Conservation (phyloP, 2,888 invertebrate genomes). For the Tigriopus californicus region DNA sequence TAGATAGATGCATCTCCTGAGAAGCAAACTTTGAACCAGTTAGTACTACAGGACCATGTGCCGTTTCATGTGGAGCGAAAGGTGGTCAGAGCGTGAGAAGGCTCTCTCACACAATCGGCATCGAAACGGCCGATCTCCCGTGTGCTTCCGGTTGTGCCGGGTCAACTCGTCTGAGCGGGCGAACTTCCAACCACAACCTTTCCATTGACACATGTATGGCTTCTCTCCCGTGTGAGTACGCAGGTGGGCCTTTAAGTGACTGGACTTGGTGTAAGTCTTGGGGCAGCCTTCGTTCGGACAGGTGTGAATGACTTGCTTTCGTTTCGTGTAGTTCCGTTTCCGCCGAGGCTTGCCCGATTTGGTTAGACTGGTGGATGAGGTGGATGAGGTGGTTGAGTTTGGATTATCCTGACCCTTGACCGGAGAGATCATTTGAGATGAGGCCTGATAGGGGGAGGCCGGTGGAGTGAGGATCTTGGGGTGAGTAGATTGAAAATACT, state of each 20-base stretch:
- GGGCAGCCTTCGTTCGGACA: slow-evolving; percentile 30
- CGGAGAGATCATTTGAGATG: background rate
- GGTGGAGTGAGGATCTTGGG: background rate
- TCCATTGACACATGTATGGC: slow-evolving; percentile 43
- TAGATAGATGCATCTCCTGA: too few relatives aligned
- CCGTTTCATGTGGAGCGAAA: slow-evolving; percentile 40
- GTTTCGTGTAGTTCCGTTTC: background rate
- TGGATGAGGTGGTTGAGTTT: background rate
- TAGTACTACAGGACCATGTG: slow-evolving; percentile 23
- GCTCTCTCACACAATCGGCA: slow-evolving; percentile 38
- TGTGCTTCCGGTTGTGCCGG: slow-evolving; percentile 32
- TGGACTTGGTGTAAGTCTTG: slow-evolving; percentile 39
- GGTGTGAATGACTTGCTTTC: slow-evolving; percentile 20
- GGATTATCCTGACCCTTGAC: background rate
- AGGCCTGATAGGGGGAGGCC: background rate
- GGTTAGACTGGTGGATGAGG: background rate
- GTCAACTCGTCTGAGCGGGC: slow-evolving; percentile 37
- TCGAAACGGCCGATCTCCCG: slow-evolving; percentile 38
- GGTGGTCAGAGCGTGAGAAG: slow-evolving; percentile 39
- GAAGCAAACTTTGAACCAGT: too few relatives aligned
- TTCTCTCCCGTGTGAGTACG: slow-evolving; percentile 44
- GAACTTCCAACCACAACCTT: slow-evolving; percentile 40
- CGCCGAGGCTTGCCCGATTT: background rate
- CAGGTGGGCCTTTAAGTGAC: slow-evolving; percentile 39
- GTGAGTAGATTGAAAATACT: background rate